Evolutionary conservation across 2,888 invertebrate species (phyloP).

Genomic region (Cyclophora punctaria): DNA sequence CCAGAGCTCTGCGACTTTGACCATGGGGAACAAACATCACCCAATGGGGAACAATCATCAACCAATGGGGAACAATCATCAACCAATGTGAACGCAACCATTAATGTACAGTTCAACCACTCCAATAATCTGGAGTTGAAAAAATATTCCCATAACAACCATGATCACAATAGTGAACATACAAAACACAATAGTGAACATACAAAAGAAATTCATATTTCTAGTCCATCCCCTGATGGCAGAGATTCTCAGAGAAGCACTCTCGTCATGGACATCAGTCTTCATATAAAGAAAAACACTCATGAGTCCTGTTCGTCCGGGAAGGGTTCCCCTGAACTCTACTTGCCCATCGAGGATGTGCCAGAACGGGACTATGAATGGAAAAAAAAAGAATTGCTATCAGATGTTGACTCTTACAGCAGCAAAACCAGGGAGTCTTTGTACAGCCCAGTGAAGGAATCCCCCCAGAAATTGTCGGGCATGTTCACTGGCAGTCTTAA

Average conservation of each 20-base stretch:
- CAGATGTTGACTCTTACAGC: conserved; percentile 18
- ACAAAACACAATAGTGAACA: too few species aligned
- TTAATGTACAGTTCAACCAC: conserved; percentile 2
- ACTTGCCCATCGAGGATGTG: conserved; percentile 34
- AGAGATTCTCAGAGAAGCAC: too few species aligned
- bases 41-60: too few species aligned
- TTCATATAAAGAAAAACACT: conserved; percentile 31
- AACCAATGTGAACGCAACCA: conserved; percentile 11
- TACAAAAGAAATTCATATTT: too few species aligned
- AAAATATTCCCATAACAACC: too few species aligned
- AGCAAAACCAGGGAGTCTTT: conserved; percentile 20
- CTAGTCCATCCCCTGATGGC: too few species aligned
- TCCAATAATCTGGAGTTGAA: too few species aligned
- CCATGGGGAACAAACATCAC: too few species aligned
- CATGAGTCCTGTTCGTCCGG: conserved; percentile 20
- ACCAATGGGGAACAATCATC: neutral
- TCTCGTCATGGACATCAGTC: conserved; percentile 41
- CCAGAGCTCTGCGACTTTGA: conserved; percentile 49
- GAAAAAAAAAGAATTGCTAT: conserved; percentile 26
- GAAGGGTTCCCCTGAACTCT: conserved; percentile 10
- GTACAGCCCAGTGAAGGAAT: conserved; percentile 28
- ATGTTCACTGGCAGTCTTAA: conserved; percentile 60
- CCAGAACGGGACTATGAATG: conserved; percentile 51
- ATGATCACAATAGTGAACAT: too few species aligned
- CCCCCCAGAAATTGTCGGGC: conserved; percentile 14